Evolutionary conservation across 2,888 invertebrate species (phyloP), one percentile per base, ranked within the genome.

Genomic region (Campoletis raptor): DNA sequence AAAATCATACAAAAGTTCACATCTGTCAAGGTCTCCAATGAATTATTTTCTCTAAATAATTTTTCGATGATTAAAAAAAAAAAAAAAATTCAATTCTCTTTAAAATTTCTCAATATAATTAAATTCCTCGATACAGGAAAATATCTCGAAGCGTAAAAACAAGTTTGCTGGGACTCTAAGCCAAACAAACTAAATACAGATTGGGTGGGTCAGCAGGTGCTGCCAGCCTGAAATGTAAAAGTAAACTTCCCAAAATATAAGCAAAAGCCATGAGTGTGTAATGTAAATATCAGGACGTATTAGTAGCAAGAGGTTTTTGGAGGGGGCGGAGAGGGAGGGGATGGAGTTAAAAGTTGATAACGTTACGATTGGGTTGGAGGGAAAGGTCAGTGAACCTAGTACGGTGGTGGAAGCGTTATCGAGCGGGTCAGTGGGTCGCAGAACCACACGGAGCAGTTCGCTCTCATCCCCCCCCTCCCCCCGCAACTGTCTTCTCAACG

Each of bases 351-450:
- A 70, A 79, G 52, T 30, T 66, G 81, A 74, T 79, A 72, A 81
- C 88, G 87, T 87, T 89, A 89, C 91, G 91, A 92, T 91, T 91
- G 90, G 88, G 90, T 89, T 89, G 90, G 88, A 90, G 91, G 89
- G 92, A 90, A 92, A 92, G 94, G 93, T 94, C 93, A 93, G 91
- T 93, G 94, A 94, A 94, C 94, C 92, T 85, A 54, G 87, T 42
- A 61, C 52, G 91, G 90, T 57, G 85, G 92, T 92, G 91, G 92
- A 89, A 92, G 92, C 93, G 93, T 93, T 94, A 94, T 94, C 94
- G 94, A 94, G 94, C 94, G 95, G 96, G 96, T 96, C 96, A 96
- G 95, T 96, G 96, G 96, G 96, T 96, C 96, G 96, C 95, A 95
- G 95, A 91, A 91, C 90, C 90, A 89, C 85, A 67, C 90, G 89